Evolutionary conservation across 1,140 invertebrate species (phyloP), one percentile per base, ranked within the genome.

Genomic region (Diprion similis): DNA sequence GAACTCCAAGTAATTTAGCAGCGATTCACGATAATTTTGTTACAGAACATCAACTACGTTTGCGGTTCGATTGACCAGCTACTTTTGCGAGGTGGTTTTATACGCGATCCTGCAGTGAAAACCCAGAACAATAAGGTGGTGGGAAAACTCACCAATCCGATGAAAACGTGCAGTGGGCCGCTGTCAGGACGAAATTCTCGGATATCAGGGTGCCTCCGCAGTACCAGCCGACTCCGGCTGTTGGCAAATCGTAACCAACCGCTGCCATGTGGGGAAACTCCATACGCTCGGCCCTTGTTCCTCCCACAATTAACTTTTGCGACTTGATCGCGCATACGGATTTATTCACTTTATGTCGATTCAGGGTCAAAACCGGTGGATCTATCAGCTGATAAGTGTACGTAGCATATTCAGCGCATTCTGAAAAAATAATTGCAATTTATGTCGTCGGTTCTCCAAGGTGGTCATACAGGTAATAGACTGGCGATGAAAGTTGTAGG

Each of bases 121-220:
- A 37, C 24, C 24, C 24, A 37, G 24, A 37, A 37, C 24, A 37
- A 37, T 37, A 6, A 37, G 2, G 24, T 37, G 24, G 2, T 37
- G 2, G 24, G 46, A 67, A 46, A 66, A 13, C 71, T 78, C 78
- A 87, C 86, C 73, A 80, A 7, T 82, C n/a, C 1, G 3, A 0
- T 8, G 77, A 76, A 68, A 45, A 76, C 3, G 81, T 81, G 72
- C 90, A 90, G 74, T 90, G 89, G 0, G 89, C 90, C 6, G 89
- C 90, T 15, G 88, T 89, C 9, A 90, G 71, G 0, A 90, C 85
- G 51, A 82, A 89, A 68, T 74, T 80, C 2, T 89, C 83, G 10
- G 89, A 90, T 46, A 91, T 86, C 8, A 91, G 79, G 6, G 82
- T 86, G n/a, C 90, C 89, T 17, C 89, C 90, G 72, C 89, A 91